Base-by-base conservation (phyloP, 2,888 invertebrate genomes). In the Pristionchus japonicus region DNA sequence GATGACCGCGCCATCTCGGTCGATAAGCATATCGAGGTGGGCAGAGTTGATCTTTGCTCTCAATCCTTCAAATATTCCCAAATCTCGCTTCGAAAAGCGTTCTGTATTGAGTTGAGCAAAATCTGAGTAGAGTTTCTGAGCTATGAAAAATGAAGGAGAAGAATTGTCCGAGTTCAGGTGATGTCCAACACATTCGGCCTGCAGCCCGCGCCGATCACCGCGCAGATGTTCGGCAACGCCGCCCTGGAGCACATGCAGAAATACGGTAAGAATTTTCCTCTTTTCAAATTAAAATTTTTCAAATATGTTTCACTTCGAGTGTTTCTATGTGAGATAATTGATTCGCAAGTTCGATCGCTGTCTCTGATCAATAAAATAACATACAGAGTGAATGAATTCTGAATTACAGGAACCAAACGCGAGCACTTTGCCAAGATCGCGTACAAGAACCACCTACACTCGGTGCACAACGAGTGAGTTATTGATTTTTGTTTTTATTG, bases 341-440 rank as follows among this genome's bases (percentile, higher is more conserved):
- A 52, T 52, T 52, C 13, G 7, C 52, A 23, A 49, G 52, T 52
- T 67, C 27, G 27, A 1, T 27, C 31, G 4, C 7, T 67, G 4
- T 23, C 67, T 34, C 40, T 27, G 27, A 67, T 23, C 17, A 52
- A 52, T 52, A 52, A 52, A 11, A 49, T 7, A 49, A 52, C 13
- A n/a, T n/a, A n/a, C n/a, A n/a, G n/a, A n/a, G n/a, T n/a, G n/a
- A n/a, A n/a, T n/a, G n/a, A n/a, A n/a, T n/a, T n/a, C n/a, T n/a
- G n/a, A 34, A 34, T 70, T 37, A 49, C 86, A 95, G 95, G 98
- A 67, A 97, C 98, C 0, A 97, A 96, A 90, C 96, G 97, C 27
- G 96, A 97, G 90, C 99, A 99, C 94, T 97, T 99, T 94, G 99
- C 97, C 0, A 99, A 99, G 95, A 98, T 99, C 94, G 99, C 99